Base-by-base conservation (phyloP, 37 sponge, comb jelly and placozoan species). In the Cliona cf. orientalis region DNA sequence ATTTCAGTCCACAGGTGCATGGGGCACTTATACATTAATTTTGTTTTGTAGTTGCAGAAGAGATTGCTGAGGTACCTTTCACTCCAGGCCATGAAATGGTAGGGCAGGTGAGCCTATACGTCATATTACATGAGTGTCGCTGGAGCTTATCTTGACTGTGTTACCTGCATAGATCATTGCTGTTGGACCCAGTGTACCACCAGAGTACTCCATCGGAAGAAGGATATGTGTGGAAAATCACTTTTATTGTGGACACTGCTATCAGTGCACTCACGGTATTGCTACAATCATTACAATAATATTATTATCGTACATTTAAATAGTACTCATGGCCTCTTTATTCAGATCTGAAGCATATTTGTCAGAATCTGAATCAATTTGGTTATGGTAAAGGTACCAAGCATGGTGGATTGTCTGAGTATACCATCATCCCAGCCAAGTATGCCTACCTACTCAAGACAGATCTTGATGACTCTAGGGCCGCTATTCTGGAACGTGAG, bases 71-170 rank as follows among this genome's bases (percentile, higher is more conserved):
- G 21, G 73, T 96, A 19, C 96, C 96, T 0, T 96, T 96, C 77
- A 96, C 91, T 43, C 92, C 96, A 63, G 96, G 96, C 32, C 96
- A 96, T 46, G 96, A 96, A 72, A 80, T 87, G 76, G 93, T 96
- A 39, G 96, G 86, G 58, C 89, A 92, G 78, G 96, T 96, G 35
- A 72, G 82, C n/a, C n/a, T n/a, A n/a, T n/a, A n/a, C n/a, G n/a
- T 88, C 56, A 80, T 67, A 37, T 68, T 23, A 4, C 41, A 37
- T 68, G 9, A 9, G 14, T 68, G 69, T 31, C 31, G 11, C 17
- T 49, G 78, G 49, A 2, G 2, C 3, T 37, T n/a, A 7, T 21
- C 9, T 12, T 2, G 53, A 28, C 65, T 58, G 3, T n/a, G 32
- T 9, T 75, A 22, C 23, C 17, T 57, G 32, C 31, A 33, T 70